Base-by-base conservation (phyloP, 2,888 invertebrate species). In the Tachina lurida region DNA sequence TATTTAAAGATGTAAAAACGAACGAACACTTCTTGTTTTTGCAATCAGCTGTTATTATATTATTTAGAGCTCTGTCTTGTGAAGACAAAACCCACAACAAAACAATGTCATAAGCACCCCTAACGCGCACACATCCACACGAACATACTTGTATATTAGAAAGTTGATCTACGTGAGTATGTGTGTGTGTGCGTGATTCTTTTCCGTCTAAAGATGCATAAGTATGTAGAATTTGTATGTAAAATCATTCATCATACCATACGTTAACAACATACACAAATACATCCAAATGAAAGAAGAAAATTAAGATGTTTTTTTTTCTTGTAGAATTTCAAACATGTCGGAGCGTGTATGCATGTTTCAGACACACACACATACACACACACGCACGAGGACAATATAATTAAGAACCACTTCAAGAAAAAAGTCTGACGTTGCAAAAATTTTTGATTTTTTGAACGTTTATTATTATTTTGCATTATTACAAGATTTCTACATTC, bases 401-500 rank as follows among this genome's bases (percentile, higher is more conserved):
- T 87, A 89, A 89, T 88, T 88, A 88, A 88, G 88, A 88, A 88
- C 79, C 88, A 87, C 89, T 88, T 88, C 85, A 88, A 78, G 87
- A 87, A 91, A 90, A 90, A 90, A 90, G 31, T 90, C 91, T 91
- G 91, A 91, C 91, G 91, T 89, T 90, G 91, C 91, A 91, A 91
- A 90, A 84, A 74, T 84, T 91, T 91, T 90, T 89, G 91, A 90
- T 90, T 91, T 89, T 91, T 88, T 75, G 70, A 85, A 82, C 81
- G 77, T 79, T 75, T 82, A 67, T 65, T 67, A 67, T 67, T 74
- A 67, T 75, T 60, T 60, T 86, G 67, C 73, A 76, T 76, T 86
- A 78, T 73, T 77, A 83, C 62, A 71, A 88, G 88, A 87, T 86
- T 63, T 82, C 49, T 86, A 75, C 65, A 49, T 78, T 74, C 56